Evolutionary conservation across 2,888 invertebrate genomes (phyloP).

Genomic region (Brenthis ino): DNA sequence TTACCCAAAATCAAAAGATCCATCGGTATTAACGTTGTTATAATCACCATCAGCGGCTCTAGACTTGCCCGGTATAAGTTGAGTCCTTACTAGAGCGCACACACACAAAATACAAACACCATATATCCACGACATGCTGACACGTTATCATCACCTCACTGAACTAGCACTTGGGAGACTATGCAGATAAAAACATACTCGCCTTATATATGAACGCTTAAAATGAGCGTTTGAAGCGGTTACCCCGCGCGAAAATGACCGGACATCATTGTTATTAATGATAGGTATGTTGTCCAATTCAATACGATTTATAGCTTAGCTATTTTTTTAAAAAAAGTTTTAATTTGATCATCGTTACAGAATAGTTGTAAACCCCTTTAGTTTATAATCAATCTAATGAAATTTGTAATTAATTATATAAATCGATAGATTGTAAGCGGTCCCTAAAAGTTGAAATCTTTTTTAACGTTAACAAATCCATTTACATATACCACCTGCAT

Average conservation of each 20-base stretch:
- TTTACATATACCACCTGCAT: too few species aligned
- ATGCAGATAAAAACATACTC: conserved; percentile 70
- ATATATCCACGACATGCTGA: conserved; percentile 65
- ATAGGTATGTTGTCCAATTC: conserved; percentile 46
- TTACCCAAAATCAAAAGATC: conserved; percentile 89
- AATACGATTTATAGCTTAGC: conserved; percentile 10
- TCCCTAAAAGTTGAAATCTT: too few species aligned
- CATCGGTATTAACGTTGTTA: conserved; percentile 86
- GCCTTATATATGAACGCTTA: conserved; percentile 75
- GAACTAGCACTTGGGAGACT: conserved; percentile 49
- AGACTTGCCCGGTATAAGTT: conserved; percentile 73
- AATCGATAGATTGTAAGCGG: too few species aligned
- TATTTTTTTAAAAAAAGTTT: too few species aligned
- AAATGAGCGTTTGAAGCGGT: conserved; percentile 67
- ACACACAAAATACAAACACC: conserved; percentile 65
- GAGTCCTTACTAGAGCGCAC: conserved; percentile 68
- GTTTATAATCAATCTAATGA: too few species aligned
- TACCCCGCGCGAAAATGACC: conserved; percentile 75
- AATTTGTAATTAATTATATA: too few species aligned
- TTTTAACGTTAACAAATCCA: too few species aligned
- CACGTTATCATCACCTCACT: conserved; percentile 50
- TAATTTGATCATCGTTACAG: neutral
- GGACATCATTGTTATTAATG: conserved; percentile 79
- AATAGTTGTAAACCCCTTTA: too few species aligned
- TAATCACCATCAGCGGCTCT: conserved; percentile 82